phyloP scores from a whole-genome alignment of 1,140 invertebrate genomes.

The Macrobrachium rosenbergii region DNA sequence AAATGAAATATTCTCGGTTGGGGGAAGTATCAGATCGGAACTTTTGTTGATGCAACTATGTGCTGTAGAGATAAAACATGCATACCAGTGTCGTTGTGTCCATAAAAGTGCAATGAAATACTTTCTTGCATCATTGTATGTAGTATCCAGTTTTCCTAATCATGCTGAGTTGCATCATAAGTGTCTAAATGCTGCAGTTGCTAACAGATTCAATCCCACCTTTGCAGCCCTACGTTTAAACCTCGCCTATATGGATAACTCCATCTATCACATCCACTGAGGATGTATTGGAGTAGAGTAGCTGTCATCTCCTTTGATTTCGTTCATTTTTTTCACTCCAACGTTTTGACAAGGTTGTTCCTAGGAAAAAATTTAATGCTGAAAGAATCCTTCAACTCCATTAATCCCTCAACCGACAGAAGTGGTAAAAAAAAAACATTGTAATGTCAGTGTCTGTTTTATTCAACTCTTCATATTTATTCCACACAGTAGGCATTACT shows the following conservation, averaged over 20 bases:
- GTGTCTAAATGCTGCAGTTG: too few species aligned
- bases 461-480: background rate
- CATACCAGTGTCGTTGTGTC: conserved; percentile 16
- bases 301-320: conserved; percentile 1
- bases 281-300: conserved; percentile 9
- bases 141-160: conserved; percentile 1
- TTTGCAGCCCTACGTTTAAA: conserved; percentile 6
- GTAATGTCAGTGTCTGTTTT: conserved; percentile 23
- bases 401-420: conserved; percentile 5
- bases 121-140: conserved; percentile 11
- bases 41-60: conserved; percentile 24
- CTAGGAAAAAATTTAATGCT: background rate
- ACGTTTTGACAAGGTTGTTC: conserved; percentile 12
- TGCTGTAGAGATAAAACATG: conserved; percentile 4
- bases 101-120: conserved; percentile 29
- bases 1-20: conserved; percentile 13
- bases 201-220: conserved; percentile 7
- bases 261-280: conserved; percentile 14
- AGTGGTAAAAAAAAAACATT: conserved; percentile 10
- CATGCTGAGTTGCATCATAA: conserved; percentile 11
- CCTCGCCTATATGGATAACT: conserved; percentile 21
- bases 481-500: conserved; percentile 4
- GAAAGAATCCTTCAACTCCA: background rate
- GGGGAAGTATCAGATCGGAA: conserved; percentile 15
- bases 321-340: conserved; percentile 18